A percentile compares a stretch with the other conserved stretches of the same genome.
phyloP scores from a whole-genome alignment of 2,113 vertebrate genomes.

The Thermophis baileyi region DNA sequence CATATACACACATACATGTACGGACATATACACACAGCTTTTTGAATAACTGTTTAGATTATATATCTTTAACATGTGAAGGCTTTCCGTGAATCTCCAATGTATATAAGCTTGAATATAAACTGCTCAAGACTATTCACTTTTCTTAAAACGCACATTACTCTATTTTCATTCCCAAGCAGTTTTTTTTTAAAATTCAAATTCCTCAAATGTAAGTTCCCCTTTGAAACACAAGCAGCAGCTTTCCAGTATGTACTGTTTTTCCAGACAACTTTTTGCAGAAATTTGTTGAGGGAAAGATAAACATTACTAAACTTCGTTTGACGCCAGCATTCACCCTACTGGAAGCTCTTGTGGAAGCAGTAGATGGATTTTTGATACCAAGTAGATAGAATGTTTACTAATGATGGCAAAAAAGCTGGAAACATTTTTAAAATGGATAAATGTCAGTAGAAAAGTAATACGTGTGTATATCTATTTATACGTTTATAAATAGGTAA shows the following conservation, averaged over 20 bases:
- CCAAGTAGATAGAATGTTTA: neutral
- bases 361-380: neutral
- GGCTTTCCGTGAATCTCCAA: neutral
- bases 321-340: neutral
- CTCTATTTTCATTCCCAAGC: neutral
- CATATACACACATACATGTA: neutral
- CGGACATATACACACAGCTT: neutral
- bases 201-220: neutral
- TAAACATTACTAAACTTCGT: neutral
- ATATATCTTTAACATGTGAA: neutral
- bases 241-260: neutral
- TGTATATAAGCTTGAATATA: neutral
- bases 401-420: neutral
- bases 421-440: neutral
- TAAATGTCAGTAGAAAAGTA: neutral
- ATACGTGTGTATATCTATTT: neutral
- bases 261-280: neutral
- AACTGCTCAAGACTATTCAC: neutral
- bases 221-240: neutral
- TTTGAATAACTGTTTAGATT: neutral
- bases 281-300: neutral
- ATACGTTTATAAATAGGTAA: neutral
- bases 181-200: neutral
- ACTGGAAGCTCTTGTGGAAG: neutral
- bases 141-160: neutral